Base-by-base conservation (phyloP, 2,113 vertebrate species). In the Phodopus roborovskii region DNA sequence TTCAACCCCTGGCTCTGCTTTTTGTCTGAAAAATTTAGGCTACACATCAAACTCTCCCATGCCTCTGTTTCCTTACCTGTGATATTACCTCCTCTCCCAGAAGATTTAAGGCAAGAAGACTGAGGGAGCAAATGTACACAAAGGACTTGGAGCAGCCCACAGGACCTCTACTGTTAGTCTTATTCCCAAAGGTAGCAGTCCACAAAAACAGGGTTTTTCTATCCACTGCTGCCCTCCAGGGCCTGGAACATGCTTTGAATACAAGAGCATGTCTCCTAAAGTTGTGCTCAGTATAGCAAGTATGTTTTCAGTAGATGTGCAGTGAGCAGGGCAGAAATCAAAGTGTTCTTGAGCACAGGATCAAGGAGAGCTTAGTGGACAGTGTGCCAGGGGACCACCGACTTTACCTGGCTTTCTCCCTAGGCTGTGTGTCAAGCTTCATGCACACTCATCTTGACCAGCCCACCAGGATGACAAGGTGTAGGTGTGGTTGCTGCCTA, bases 401-500 rank as follows among this genome's bases (percentile, higher is more conserved):
- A 64, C 15, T 24, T 26, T 9, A 8, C 6, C 28, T 33, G 15
- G 83, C 30, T 6, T 39, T 91, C 26, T 60, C 12, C 42, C 71
- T 88, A 5, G 36, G 36, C 53, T n/a, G 0, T 2, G 30, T 45
- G 20, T n/a, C 5, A 0, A 66, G 42, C n/a, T 36, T 33, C 15
- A 16, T 12, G 42, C 12, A 11, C 33, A 33, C 20, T 20, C 16
- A 36, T 42, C 48, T 8, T 45, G 75, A 24, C 70, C n/a, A 30
- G 9, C 36, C 26, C 58, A 70, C 4, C 58, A 89, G 56, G 11
- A 10, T 70, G 26, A 50, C 9, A 74, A 60, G 50, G 26, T 53
- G 26, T 53, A 6, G 60, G 8, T 66, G 2, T 16, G 30, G 53
- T 45, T 60, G 36, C 30, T 82, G 9, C 19, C 7, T 50, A 11